phyloP scores from a whole-genome alignment of 2,888 invertebrate species.

The Luperina nickerlii region DNA sequence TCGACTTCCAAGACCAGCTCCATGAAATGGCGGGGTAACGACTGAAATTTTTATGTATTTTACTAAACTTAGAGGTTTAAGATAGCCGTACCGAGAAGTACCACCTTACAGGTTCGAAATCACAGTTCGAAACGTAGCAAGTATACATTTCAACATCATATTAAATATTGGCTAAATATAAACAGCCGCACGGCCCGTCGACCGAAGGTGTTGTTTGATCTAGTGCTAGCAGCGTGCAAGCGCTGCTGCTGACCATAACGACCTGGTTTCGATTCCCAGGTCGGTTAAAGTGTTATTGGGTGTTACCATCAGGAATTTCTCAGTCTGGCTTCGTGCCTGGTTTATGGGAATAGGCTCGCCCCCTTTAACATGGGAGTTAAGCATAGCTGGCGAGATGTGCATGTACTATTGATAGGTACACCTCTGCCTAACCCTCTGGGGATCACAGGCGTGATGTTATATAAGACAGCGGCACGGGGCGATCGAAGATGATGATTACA shows the following conservation, averaged over 20 bases:
- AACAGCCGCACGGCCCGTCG: background rate
- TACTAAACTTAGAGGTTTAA: background rate
- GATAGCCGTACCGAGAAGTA: background rate
- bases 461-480: background rate
- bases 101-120: background rate
- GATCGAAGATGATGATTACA: background rate
- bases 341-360: background rate
- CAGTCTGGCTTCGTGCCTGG: background rate
- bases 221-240: background rate
- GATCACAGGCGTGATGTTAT: background rate
- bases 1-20: constrained; percentile 58
- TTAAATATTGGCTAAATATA: background rate
- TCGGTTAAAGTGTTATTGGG: background rate
- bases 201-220: background rate
- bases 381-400: background rate
- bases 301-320: background rate
- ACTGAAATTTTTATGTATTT: background rate
- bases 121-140: background rate
- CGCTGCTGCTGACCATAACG: background rate
- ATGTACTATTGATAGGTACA: background rate
- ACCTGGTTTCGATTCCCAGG: background rate
- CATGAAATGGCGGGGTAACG: constrained; percentile 42
- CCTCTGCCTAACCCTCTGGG: background rate
- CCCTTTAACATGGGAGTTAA: background rate
- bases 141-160: background rate